These are phyloP conservation scores for Heliconius congener DNA, from an alignment of 1,140 invertebrate genomes.

Conservation along the genomic window DNA sequence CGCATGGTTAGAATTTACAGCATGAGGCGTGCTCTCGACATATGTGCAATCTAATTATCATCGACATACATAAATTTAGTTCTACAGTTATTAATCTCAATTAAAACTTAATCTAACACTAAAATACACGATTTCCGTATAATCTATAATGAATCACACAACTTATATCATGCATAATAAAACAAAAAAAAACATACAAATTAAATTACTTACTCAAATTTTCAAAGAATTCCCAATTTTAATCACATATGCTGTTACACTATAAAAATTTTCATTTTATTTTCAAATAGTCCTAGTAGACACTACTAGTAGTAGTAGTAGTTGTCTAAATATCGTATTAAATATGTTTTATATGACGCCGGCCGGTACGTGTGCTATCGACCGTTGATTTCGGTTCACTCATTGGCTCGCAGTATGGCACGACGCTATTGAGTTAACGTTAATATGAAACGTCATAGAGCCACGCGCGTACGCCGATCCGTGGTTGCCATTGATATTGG, in stretches of 20 bases:
- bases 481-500: not conserved
- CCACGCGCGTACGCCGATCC: slow-evolving; percentile 54
- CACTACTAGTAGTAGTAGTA: not conserved
- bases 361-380: slow-evolving; percentile 44
- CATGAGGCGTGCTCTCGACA: slow-evolving; percentile 3
- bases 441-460: slow-evolving; percentile 49
- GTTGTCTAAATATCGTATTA: not conserved
- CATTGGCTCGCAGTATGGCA: slow-evolving; percentile 41
- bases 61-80: not conserved
- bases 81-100: not conserved
- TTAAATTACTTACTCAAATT: not conserved
- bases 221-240: not conserved
- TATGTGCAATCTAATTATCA: slow-evolving; percentile 1
- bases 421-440: slow-evolving; percentile 31
- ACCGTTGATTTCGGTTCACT: slow-evolving; percentile 35
- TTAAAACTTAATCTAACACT: not conserved
- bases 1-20: not conserved
- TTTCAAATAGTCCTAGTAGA: not conserved
- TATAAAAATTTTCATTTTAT: not conserved
- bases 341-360: slow-evolving; percentile 22
- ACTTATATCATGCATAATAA: not conserved
- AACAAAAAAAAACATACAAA: not conserved
- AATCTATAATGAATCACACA: not conserved
- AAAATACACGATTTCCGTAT: not conserved
- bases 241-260: not conserved